A percentile compares a stretch with the other conserved stretches of the same genome.
These are phyloP conservation scores for Caenorhabditis becei DNA, from an alignment of 2,888 invertebrate genomes.

Conservation along the genomic window DNA sequence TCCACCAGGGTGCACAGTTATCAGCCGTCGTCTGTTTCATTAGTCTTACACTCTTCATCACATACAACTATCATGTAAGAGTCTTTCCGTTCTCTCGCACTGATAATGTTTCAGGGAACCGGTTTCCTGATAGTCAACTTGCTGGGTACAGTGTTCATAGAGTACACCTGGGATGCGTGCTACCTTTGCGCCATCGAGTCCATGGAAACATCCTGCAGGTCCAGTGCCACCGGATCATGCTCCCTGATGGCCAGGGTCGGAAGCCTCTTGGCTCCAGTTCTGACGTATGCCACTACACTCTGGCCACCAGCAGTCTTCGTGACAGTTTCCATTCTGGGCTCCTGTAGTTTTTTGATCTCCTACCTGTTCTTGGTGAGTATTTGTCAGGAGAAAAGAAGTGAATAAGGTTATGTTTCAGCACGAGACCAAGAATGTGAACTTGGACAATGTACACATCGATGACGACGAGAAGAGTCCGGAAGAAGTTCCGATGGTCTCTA, in stretches of 20 bases:
- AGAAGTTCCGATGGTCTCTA: slow-evolving; percentile 8
- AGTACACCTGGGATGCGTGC: slow-evolving; percentile 78
- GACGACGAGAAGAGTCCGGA: slow-evolving; percentile 10
- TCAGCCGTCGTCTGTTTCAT: slow-evolving; percentile 69
- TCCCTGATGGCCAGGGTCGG: slow-evolving; percentile 75
- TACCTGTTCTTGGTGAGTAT: slow-evolving; percentile 61
- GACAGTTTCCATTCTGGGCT: slow-evolving; percentile 70
- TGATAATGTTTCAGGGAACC: slow-evolving; percentile 63
- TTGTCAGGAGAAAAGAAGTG: neutral
- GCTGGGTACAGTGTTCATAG: slow-evolving; percentile 74
- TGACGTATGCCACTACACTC: slow-evolving; percentile 68
- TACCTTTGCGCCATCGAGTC: slow-evolving; percentile 76
- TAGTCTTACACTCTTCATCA: slow-evolving; percentile 57
- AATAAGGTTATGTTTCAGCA: slow-evolving; percentile 24
- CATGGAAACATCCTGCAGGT: slow-evolving; percentile 73
- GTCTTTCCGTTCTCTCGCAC: too few relatives aligned
- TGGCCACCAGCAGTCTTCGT: slow-evolving; percentile 75
- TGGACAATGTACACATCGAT: slow-evolving; percentile 49
- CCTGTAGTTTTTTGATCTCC: slow-evolving; percentile 67
- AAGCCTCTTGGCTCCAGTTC: slow-evolving; percentile 72
- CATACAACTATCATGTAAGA: slow-evolving; percentile 49
- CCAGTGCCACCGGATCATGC: slow-evolving; percentile 73
- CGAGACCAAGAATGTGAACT: slow-evolving; percentile 52
- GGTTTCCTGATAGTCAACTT: slow-evolving; percentile 70
- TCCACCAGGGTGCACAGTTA: slow-evolving; percentile 71